Evolutionary conservation across 2,113 vertebrate genomes (phyloP).

Genomic region (Stigmatopora argus): DNA sequence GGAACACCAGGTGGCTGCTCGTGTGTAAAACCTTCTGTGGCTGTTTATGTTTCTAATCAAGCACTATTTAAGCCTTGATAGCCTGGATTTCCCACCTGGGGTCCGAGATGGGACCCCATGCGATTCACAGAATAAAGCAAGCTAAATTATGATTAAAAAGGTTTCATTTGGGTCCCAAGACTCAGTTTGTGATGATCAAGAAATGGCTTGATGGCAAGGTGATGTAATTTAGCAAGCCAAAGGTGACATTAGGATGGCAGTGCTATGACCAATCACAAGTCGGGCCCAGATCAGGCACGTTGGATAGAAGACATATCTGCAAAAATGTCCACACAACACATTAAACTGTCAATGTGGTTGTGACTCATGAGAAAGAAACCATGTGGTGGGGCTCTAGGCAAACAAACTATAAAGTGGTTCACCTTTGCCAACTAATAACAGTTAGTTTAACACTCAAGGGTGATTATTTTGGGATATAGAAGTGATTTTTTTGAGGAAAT

Average conservation of each 20-base stretch:
- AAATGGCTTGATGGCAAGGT: conserved; percentile 42
- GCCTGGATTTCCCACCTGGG: conserved; percentile 9
- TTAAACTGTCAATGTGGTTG: conserved; percentile 43
- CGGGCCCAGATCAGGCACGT: conserved; percentile 12
- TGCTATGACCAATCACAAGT: conserved; percentile 31
- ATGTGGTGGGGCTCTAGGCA: conserved; percentile 27
- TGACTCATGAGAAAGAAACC: conserved; percentile 45
- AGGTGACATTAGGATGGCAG: conserved; percentile 23
- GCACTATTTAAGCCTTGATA: neutral
- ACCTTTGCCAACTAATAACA: conserved; percentile 40
- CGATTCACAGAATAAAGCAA: conserved; percentile 28
- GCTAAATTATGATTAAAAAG: conserved; percentile 22
- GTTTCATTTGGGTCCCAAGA: neutral
- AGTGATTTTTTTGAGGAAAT: conserved; percentile 18
- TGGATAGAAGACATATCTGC: conserved; percentile 34
- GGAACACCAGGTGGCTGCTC: conserved; percentile 9
- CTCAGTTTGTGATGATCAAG: conserved; percentile 4
- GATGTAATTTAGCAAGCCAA: conserved; percentile 52
- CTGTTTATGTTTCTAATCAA: conserved; percentile 54
- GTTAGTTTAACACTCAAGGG: conserved; percentile 31
- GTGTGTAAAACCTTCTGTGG: neutral
- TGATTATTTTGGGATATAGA: conserved; percentile 26
- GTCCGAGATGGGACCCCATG: conserved; percentile 20
- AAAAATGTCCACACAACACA: conserved; percentile 27
- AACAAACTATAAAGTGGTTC: conserved; percentile 39